A percentile compares a stretch with the other conserved stretches of the same genome.
Conservation (phyloP, 2,113 vertebrate genomes). For the Halcyon senegalensis region DNA sequence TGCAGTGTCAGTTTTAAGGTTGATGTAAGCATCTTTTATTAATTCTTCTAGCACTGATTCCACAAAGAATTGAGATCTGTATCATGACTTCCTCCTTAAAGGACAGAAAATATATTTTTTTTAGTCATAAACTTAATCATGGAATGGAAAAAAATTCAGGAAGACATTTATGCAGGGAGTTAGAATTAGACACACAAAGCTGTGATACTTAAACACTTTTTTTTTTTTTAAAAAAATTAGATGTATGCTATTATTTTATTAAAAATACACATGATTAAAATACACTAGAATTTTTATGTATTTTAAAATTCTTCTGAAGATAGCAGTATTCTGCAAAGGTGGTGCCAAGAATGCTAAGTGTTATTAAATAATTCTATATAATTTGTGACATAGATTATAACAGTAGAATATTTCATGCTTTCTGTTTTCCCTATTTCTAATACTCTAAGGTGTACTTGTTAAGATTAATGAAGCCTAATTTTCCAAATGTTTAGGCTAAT, state of each 20-base stretch:
- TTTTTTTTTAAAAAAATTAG: not conserved
- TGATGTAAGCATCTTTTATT: not conserved
- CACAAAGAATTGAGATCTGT: not conserved
- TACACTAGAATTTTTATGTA: not conserved
- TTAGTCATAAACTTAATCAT: not conserved
- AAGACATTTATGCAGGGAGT: slow-evolving; percentile 8
- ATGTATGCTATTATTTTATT: slow-evolving; percentile 27
- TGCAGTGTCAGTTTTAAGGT: not conserved
- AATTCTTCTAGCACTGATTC: not conserved
- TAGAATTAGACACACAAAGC: slow-evolving; percentile 11
- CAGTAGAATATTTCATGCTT: slow-evolving; percentile 37
- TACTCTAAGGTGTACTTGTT: slow-evolving; percentile 36
- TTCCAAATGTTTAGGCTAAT: slow-evolving; percentile 43
- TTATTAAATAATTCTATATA: slow-evolving; percentile 64
- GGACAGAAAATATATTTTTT: not conserved
- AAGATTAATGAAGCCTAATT: slow-evolving; percentile 52
- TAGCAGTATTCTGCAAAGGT: slow-evolving; percentile 20
- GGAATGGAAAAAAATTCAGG: not conserved
- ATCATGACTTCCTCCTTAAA: not conserved
- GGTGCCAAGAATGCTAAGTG: slow-evolving; percentile 22
- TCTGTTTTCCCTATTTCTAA: slow-evolving; percentile 2
- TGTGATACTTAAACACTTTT: not conserved
- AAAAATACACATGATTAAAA: slow-evolving; percentile 49
- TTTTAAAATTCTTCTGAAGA: slow-evolving; percentile 46
- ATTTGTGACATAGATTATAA: slow-evolving; percentile 40